These are phyloP conservation scores for Sternotherus odoratus DNA, from an alignment of 2,797 vertebrate genomes.

Conservation along the genomic window DNA sequence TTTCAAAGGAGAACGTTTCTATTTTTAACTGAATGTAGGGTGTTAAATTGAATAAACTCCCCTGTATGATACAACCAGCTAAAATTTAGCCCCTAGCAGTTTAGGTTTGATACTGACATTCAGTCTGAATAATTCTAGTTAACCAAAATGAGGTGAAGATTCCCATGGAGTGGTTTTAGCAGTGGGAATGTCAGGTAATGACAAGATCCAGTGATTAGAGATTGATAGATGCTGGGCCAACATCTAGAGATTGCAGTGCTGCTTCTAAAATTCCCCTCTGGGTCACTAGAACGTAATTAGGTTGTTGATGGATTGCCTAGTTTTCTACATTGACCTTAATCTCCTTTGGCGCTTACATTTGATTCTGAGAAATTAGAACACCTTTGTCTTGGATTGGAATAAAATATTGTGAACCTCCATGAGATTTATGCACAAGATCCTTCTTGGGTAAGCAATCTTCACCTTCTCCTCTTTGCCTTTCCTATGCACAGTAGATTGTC, in stretches of 20 bases:
- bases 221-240: slow-evolving; percentile 12
- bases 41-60: neutral
- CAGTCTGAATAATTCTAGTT: slow-evolving; percentile 40
- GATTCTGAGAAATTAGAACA: slow-evolving; percentile 34
- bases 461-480: neutral
- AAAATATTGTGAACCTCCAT: neutral
- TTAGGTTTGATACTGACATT: neutral
- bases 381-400: neutral
- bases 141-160: slow-evolving; percentile 12
- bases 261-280: slow-evolving; percentile 48
- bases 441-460: slow-evolving; percentile 31
- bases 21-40: neutral
- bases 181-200: slow-evolving; percentile 22
- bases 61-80: neutral
- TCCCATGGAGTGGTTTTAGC: slow-evolving; percentile 16
- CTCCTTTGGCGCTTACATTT: slow-evolving; percentile 5
- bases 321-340: slow-evolving; percentile 14
- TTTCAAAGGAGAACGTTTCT: neutral
- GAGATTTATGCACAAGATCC: neutral
- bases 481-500: neutral
- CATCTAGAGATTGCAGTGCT: slow-evolving; percentile 1
- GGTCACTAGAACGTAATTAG: slow-evolving; percentile 34
- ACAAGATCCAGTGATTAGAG: slow-evolving; percentile 42
- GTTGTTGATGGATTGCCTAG: slow-evolving; percentile 26
- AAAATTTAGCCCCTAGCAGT: neutral